These are phyloP conservation scores for Drosophila seguyi DNA, from an alignment of 1,140 invertebrate species.

Conservation along the genomic window DNA sequence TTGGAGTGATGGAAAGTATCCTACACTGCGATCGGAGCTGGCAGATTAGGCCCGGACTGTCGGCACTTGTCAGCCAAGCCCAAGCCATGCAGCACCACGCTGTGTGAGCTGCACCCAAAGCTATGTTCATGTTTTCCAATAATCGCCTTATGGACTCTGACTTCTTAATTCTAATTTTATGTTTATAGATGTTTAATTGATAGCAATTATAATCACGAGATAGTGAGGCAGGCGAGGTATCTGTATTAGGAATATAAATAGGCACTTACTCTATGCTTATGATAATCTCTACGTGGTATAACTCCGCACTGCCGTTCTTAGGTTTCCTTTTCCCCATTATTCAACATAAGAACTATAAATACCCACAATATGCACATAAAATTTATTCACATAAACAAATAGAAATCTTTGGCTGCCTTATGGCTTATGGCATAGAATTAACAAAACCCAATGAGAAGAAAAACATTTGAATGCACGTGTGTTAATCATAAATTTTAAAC, in stretches of 20 bases:
- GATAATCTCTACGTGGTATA: not conserved
- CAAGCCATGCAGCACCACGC: conserved; percentile 32
- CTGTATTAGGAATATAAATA: not conserved
- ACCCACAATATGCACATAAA: conserved; percentile 61
- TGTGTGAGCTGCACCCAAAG: conserved; percentile 45
- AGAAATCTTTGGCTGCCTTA: conserved; percentile 56
- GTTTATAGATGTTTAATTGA: conserved; percentile 27
- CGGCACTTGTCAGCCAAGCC: conserved; percentile 69
- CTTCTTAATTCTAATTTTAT: conserved; percentile 32
- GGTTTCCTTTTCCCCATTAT: no score
- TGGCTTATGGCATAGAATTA: conserved; percentile 51
- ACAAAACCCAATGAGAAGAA: conserved; percentile 50
- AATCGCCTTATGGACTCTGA: conserved; percentile 21
- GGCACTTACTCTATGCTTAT: not conserved
- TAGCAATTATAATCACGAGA: not conserved
- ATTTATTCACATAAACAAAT: conserved; percentile 77
- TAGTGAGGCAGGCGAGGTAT: not conserved
- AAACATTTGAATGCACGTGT: conserved; percentile 76
- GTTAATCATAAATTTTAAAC: conserved; percentile 79
- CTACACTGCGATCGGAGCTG: conserved; percentile 42
- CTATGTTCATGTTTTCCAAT: conserved; percentile 23
- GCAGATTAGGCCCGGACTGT: conserved; percentile 53
- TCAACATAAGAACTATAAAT: conserved; percentile 68
- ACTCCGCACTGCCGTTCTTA: not conserved
- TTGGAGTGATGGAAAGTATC: conserved; percentile 18